A percentile compares a stretch with the other conserved stretches of the same genome.
Evolutionary conservation across 2,113 vertebrate genomes (phyloP).

Genomic region (Platysternon megacephalum): DNA sequence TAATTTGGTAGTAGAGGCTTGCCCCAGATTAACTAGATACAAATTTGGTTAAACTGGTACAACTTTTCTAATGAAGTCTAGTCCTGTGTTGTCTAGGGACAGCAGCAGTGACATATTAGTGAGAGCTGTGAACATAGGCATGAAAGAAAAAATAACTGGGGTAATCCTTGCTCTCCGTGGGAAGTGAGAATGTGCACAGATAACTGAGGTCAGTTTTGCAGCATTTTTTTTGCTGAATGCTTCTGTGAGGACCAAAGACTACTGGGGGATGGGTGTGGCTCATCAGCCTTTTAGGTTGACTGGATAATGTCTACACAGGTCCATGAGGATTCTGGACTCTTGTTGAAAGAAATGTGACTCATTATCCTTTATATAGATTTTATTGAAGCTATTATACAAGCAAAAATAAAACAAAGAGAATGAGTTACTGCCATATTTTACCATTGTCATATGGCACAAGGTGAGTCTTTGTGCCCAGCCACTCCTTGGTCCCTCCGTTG

Average conservation of each 20-base stretch:
- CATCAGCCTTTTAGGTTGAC: neutral
- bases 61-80: neutral
- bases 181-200: neutral
- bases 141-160: neutral
- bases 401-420: neutral
- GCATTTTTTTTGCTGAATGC: neutral
- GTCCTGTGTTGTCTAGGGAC: neutral
- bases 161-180: neutral
- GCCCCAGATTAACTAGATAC: neutral
- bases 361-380: neutral
- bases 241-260: neutral
- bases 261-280: neutral
- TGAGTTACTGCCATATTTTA: neutral
- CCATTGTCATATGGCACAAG: accelerated
- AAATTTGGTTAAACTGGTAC: neutral
- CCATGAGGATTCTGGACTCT: neutral
- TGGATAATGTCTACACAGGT: neutral
- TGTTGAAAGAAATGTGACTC: neutral
- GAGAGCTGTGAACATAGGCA: neutral
- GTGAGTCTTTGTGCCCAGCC: neutral
- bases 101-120: neutral
- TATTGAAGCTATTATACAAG: neutral
- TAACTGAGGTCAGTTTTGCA: neutral
- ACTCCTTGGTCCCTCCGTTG: neutral
- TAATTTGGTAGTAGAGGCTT: neutral